These are phyloP conservation scores for Muscicapa striata DNA, from an alignment of 2,797 vertebrate species.

Conservation along the genomic window DNA sequence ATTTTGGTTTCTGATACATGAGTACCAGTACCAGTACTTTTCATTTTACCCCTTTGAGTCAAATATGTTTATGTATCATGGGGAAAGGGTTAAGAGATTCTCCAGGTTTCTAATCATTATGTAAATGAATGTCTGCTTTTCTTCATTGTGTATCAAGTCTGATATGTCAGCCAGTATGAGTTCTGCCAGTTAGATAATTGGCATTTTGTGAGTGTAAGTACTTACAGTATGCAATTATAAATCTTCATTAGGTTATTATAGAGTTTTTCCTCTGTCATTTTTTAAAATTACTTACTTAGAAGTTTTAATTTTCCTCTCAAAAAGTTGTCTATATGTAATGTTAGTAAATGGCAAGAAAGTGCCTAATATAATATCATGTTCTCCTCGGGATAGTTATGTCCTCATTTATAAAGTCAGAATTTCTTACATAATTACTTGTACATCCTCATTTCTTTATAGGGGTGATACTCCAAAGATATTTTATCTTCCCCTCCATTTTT, in stretches of 20 bases:
- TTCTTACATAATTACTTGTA: not conserved
- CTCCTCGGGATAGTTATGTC: not conserved
- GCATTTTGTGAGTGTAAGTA: not conserved
- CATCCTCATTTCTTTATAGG: not conserved
- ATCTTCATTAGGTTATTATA: not conserved
- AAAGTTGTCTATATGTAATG: not conserved
- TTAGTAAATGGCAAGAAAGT: not conserved
- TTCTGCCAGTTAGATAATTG: slow-evolving; percentile 20
- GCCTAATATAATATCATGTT: not conserved
- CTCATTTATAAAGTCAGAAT: not conserved
- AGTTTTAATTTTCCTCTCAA: not conserved
- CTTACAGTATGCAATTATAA: not conserved
- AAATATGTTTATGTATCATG: not conserved
- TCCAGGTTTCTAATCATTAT: not conserved
- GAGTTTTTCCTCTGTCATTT: not conserved
- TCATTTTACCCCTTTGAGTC: not conserved
- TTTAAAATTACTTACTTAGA: not conserved
- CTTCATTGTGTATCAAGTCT: not conserved
- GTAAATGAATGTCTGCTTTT: slow-evolving; percentile 10
- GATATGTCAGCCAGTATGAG: not conserved
- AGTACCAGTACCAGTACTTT: not conserved
- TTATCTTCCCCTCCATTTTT: not conserved
- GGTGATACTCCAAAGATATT: not conserved
- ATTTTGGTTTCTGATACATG: not conserved
- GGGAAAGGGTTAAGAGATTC: not conserved